phyloP scores from a whole-genome alignment of 2,888 invertebrate species.

The Andrena minutula region DNA sequence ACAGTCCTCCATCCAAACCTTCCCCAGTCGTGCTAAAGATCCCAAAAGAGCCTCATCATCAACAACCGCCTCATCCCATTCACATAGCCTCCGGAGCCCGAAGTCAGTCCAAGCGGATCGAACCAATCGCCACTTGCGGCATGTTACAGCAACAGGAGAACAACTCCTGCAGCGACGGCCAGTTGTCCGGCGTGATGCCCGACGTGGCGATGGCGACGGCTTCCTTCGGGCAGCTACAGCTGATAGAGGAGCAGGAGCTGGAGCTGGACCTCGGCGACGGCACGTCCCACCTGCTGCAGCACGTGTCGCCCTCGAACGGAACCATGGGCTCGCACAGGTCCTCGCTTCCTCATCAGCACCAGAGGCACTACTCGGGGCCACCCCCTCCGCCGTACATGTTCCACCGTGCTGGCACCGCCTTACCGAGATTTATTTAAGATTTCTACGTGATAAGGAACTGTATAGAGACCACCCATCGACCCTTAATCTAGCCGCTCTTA shows the following conservation, averaged over 20 bases:
- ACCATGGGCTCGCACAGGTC: constrained; percentile 80
- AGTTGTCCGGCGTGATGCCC: constrained; percentile 93
- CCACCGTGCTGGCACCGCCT: constrained; percentile 81
- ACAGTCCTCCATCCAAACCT: no score
- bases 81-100: no score
- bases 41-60: no score
- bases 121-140: background rate
- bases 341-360: constrained; percentile 80
- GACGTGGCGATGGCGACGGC: constrained; percentile 97
- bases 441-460: constrained; percentile 59
- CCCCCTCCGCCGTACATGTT: constrained; percentile 82
- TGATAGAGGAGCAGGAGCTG: constrained; percentile 88
- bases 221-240: constrained; percentile 89
- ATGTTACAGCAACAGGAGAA: constrained; percentile 84
- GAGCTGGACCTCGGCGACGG: constrained; percentile 95
- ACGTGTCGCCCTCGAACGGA: constrained; percentile 77
- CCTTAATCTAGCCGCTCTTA: constrained; percentile 31
- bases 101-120: no score
- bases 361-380: constrained; percentile 81
- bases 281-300: constrained; percentile 88
- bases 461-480: constrained; percentile 37
- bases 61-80: no score
- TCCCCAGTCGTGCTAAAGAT: no score
- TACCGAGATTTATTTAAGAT: constrained; percentile 82
- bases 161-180: constrained; percentile 89